phyloP scores from a whole-genome alignment of 2,888 invertebrate genomes.

The Eupelmus urozonus region DNA sequence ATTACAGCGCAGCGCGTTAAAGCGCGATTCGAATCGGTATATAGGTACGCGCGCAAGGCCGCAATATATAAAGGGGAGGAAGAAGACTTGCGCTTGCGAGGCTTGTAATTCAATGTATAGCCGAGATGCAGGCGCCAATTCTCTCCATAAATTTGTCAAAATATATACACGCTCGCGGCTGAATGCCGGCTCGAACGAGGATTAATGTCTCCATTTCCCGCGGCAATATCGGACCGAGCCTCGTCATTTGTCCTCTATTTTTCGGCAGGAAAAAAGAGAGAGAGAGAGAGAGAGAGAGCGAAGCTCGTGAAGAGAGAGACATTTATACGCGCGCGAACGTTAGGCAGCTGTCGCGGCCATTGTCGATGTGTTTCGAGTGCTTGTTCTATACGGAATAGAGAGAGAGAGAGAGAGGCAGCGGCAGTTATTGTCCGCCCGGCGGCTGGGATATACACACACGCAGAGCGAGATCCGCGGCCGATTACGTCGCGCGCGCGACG shows the following conservation, averaged over 20 bases:
- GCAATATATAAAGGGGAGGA: neutral
- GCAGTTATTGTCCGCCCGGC: too few species aligned
- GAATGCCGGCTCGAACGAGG: constrained; percentile 52
- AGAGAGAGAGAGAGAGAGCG: constrained; percentile 49
- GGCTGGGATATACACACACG: constrained; percentile 73
- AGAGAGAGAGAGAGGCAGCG: constrained; percentile 52
- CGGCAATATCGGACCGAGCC: constrained; percentile 9
- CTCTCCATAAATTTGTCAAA: constrained; percentile 53
- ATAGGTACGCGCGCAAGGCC: too few species aligned
- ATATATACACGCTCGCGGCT: constrained; percentile 18
- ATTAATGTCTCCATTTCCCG: constrained; percentile 58
- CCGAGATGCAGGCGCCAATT: constrained; percentile 8
- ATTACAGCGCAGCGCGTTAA: neutral
- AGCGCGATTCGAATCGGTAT: neutral
- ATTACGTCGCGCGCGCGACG: constrained; percentile 67
- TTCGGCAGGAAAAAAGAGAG: neutral
- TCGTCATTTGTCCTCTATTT: constrained; percentile 15
- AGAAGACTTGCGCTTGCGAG: neutral
- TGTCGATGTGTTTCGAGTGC: constrained; percentile 76
- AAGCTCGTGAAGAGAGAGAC: constrained; percentile 35
- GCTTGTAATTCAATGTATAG: constrained; percentile 33
- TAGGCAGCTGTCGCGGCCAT: constrained; percentile 76
- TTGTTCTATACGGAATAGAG: constrained; percentile 72
- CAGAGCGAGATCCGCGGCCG: constrained; percentile 71
- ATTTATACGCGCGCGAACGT: constrained; percentile 65